phyloP scores from a whole-genome alignment of 2,113 vertebrate genomes.

The Lepisosteus osseus region DNA sequence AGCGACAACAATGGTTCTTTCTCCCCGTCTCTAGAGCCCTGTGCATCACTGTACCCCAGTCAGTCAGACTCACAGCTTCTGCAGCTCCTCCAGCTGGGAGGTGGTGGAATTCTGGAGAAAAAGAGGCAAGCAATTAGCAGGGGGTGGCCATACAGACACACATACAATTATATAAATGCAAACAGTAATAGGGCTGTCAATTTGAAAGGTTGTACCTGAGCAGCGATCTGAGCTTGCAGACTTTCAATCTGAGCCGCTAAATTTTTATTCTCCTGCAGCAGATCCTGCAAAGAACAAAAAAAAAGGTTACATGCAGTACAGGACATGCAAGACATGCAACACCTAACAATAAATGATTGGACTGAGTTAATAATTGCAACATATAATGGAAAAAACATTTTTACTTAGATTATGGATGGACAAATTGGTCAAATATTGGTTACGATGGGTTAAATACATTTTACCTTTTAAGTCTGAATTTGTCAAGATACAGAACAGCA shows the following conservation, averaged over 20 bases:
- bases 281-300: slow-evolving; percentile 73
- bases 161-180: neutral
- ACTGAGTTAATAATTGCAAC: too few relatives aligned
- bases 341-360: too few relatives aligned
- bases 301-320: too few relatives aligned
- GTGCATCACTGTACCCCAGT: neutral
- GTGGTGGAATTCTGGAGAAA: slow-evolving; percentile 58
- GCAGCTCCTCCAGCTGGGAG: slow-evolving; percentile 90
- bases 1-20: neutral
- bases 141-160: slow-evolving; percentile 6
- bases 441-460: too few relatives aligned
- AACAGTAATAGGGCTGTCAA: neutral
- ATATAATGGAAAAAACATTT: too few relatives aligned
- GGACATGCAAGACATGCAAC: too few relatives aligned
- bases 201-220: slow-evolving; percentile 73
- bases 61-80: slow-evolving; percentile 84
- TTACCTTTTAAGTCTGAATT: too few relatives aligned
- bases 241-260: slow-evolving; percentile 85
- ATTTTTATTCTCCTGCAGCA: slow-evolving; percentile 86
- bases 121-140: slow-evolving; percentile 1
- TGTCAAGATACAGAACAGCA: too few relatives aligned
- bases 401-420: too few relatives aligned
- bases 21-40: neutral
- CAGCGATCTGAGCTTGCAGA: slow-evolving; percentile 82
- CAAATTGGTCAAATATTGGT: too few relatives aligned